These are phyloP conservation scores for Incurvaria masculella DNA, from an alignment of 2,888 invertebrate species.

Conservation along the genomic window DNA sequence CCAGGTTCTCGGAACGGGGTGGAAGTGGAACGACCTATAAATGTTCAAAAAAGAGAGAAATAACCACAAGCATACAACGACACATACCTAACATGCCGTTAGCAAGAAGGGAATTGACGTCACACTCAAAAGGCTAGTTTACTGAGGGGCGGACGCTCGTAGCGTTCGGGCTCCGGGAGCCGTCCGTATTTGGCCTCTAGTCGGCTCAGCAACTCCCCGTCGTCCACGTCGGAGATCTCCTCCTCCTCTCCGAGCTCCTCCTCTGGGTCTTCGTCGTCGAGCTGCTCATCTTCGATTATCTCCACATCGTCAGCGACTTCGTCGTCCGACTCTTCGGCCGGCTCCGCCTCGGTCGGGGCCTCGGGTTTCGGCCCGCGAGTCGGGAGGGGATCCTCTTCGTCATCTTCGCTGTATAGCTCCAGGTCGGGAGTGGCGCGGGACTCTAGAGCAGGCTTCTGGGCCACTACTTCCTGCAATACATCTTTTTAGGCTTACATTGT, in stretches of 20 bases:
- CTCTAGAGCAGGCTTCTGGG: constrained; percentile 5
- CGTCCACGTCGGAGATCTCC: constrained; percentile 64
- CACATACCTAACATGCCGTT: no score
- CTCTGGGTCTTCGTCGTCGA: constrained; percentile 46
- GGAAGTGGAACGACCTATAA: no score
- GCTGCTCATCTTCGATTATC: constrained; percentile 31
- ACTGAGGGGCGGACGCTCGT: constrained; percentile 50
- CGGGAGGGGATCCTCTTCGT: constrained; percentile 26
- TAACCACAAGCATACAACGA: no score
- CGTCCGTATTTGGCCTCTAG: constrained; percentile 73
- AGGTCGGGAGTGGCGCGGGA: constrained; percentile 23
- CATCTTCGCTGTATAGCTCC: constrained; percentile 40
- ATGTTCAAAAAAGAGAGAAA: no score
- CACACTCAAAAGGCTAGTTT: constrained; percentile 24
- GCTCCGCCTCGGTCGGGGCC: constrained; percentile 20
- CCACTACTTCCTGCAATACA: not conserved
- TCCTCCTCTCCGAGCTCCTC: constrained; percentile 50
- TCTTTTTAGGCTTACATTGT: constrained; percentile 8
- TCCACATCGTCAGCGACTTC: constrained; percentile 43
- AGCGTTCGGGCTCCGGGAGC: constrained; percentile 52
- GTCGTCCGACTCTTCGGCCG: constrained; percentile 23
- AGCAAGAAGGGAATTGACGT: no score
- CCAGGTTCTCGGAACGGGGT: no score
- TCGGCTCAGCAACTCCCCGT: constrained; percentile 64
- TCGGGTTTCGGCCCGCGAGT: not conserved